Evolutionary conservation across 2,888 invertebrate genomes (phyloP).

Genomic region (Resseliella maxima): DNA sequence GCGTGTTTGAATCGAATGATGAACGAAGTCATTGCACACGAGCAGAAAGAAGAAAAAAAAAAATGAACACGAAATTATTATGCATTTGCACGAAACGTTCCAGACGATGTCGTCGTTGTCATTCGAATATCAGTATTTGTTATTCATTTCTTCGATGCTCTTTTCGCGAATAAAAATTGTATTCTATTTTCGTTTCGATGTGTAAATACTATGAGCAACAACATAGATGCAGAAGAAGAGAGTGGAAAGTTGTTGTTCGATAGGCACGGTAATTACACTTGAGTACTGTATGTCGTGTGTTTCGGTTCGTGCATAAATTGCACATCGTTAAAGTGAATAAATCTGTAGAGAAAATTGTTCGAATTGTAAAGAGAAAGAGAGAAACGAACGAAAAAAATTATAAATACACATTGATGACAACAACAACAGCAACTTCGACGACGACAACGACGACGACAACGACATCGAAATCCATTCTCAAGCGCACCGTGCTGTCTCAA

Average conservation of each 20-base stretch:
- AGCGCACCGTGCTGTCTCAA: slow-evolving; percentile 37
- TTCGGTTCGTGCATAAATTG: slow-evolving; percentile 32
- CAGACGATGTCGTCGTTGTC: slow-evolving; percentile 22
- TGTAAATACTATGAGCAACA: slow-evolving; percentile 36
- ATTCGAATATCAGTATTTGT: neutral
- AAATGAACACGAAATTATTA: slow-evolving; percentile 21
- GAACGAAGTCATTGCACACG: neutral
- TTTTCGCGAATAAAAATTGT: neutral
- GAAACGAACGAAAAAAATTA: neutral
- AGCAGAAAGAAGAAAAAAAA: neutral
- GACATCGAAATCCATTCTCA: slow-evolving; percentile 3
- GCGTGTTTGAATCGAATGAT: neutral
- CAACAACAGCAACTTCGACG: too few relatives aligned
- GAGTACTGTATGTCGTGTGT: slow-evolving; percentile 11
- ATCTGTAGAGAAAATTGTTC: slow-evolving; percentile 32
- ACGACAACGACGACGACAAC: neutral
- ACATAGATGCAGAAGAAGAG: too few relatives aligned
- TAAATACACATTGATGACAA: too few relatives aligned
- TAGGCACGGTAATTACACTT: slow-evolving; percentile 27
- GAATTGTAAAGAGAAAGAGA: neutral
- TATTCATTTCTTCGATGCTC: neutral
- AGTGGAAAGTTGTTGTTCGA: neutral
- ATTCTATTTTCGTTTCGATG: slow-evolving; percentile 19
- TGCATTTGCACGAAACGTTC: slow-evolving; percentile 45
- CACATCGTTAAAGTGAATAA: slow-evolving; percentile 51